Base-by-base conservation (phyloP, 2,888 invertebrate genomes). In the Tortrix viridana region DNA sequence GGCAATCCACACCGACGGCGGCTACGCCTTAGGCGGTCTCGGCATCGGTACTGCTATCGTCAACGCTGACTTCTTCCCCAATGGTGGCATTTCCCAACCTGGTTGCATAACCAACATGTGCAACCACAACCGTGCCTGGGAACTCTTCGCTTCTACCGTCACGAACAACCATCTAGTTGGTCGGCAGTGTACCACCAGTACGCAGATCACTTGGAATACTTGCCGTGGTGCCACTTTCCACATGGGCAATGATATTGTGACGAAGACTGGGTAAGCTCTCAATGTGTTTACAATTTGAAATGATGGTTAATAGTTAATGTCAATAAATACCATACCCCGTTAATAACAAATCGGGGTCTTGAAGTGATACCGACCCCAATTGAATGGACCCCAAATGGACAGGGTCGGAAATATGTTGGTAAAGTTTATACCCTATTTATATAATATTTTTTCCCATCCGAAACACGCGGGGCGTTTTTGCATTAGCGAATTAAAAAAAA, bases 21-120 rank as follows among this genome's bases (percentile, higher is more conserved):
- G 71, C 16, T 61, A 50, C 43, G 43, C 64, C 9, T 20, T 67
- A 12, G 67, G 67, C 20, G 71, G 69, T n/a, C 62, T 67, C 12
- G 71, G 71, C 1, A 67, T 69, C n/a, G 67, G 66, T 2, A 37
- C 22, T 0, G 46, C 65, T 0, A 46, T 90, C 18, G 92, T 88
- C 2, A 84, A 90, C 69, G 87, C 79, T 1, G 94, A 94, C 76
- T 94, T 94, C 78, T 94, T 93, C 88, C 93, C 93, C 20, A 94
- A 94, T 68, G 89, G 92, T 47, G 94, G 94, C 0, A 81, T 70
- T 56, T 77, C 75, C n/a, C 86, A 87, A 56, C 87, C 88, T 1
- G 86, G 84, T 1, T 89, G 89, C 57, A 1, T 78, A 0, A 75
- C 77, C 5, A 79, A 70, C 46, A 19, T 85, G 2, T 89, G 89